Percentiles rank a stretch among this genome's conserved stretches.
These are phyloP conservation scores for Nyctibius bracteatus DNA, from an alignment of 2,113 vertebrate species.

Conservation along the genomic window DNA sequence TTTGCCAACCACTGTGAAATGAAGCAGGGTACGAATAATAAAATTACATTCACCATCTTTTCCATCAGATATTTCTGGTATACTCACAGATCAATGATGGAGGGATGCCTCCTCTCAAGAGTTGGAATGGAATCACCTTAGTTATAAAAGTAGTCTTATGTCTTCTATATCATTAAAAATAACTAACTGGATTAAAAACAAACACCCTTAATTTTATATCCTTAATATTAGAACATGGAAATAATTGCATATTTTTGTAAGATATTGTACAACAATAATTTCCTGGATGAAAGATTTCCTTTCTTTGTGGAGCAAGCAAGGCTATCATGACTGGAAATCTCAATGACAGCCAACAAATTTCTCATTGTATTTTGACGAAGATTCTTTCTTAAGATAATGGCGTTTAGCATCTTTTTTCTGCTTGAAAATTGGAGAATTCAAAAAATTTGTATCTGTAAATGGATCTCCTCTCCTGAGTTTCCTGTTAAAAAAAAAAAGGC, in stretches of 20 bases:
- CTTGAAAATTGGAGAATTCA: slow-evolving; percentile 89
- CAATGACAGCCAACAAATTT: slow-evolving; percentile 74
- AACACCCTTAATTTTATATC: not conserved
- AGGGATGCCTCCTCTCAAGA: not conserved
- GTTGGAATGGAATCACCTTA: not conserved
- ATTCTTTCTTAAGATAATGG: slow-evolving; percentile 47
- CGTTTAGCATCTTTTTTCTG: slow-evolving; percentile 41
- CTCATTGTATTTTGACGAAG: slow-evolving; percentile 76
- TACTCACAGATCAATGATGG: not conserved
- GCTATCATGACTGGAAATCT: not conserved
- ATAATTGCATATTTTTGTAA: not conserved
- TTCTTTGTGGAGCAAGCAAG: not conserved
- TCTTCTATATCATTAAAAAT: not conserved
- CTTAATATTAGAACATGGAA: not conserved
- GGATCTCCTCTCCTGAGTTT: slow-evolving; percentile 94
- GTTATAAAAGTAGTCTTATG: not conserved
- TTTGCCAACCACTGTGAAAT: not conserved
- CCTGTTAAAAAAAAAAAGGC: slow-evolving; percentile 49
- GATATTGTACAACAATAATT: not conserved
- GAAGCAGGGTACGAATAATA: not conserved
- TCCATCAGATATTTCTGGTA: not conserved
- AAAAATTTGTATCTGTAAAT: slow-evolving; percentile 87
- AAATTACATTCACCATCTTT: not conserved
- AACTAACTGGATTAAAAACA: not conserved
- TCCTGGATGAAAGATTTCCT: not conserved